Evolutionary conservation across 2,797 vertebrate species (phyloP).

Genomic region (Clarias pachynema): DNA sequence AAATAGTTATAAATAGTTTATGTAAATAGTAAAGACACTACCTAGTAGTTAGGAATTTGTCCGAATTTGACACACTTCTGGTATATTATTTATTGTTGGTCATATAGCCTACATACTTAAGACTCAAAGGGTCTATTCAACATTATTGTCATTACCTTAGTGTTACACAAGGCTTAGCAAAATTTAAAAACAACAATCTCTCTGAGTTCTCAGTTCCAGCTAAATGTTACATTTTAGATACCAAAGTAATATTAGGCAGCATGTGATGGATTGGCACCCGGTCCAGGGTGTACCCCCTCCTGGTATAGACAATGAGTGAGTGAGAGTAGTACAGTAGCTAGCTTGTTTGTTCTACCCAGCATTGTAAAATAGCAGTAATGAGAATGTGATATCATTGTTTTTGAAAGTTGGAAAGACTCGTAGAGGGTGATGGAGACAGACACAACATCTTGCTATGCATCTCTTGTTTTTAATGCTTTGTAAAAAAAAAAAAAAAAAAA

Average conservation of each 20-base stretch:
- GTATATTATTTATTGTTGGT: background rate
- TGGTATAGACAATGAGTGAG: too few relatives aligned
- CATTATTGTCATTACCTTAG: background rate
- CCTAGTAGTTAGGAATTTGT: background rate
- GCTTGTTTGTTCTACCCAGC: background rate
- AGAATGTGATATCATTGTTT: too few relatives aligned
- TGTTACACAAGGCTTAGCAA: background rate
- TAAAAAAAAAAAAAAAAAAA: too few relatives aligned
- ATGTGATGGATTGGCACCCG: too few relatives aligned
- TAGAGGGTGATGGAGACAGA: too few relatives aligned
- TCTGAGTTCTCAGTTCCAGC: background rate
- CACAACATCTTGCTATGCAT: too few relatives aligned
- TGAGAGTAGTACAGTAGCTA: too few relatives aligned
- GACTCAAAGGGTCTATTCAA: background rate
- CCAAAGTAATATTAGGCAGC: background rate
- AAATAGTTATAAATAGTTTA: background rate
- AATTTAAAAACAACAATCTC: background rate
- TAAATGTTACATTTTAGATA: background rate
- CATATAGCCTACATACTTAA: background rate
- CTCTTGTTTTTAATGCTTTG: too few relatives aligned
- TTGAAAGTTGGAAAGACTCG: too few relatives aligned
- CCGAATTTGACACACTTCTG: background rate
- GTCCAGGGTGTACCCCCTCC: too few relatives aligned
- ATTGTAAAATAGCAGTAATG: too few relatives aligned
- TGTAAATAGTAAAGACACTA: background rate